Conservation (phyloP, 1,140 invertebrate genomes). For the Drosophila gunungcola region DNA sequence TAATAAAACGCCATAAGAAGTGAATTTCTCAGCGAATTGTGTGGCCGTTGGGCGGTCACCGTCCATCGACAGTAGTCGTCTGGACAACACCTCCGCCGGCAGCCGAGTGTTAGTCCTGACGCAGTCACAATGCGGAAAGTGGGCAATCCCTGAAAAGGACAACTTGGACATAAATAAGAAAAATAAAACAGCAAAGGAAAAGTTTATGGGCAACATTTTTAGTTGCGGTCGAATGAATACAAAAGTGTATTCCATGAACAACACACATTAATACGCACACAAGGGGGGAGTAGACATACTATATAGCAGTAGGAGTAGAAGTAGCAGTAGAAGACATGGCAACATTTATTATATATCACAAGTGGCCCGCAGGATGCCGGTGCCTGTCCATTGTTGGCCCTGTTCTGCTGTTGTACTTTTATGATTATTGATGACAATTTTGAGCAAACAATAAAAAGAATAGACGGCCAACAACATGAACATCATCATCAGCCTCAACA, state of each 20-base stretch:
- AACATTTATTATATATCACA: constrained; percentile 78
- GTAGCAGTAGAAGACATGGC: constrained; percentile 40
- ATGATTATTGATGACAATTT: constrained; percentile 83
- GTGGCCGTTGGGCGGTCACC: constrained; percentile 36
- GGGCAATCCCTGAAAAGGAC: constrained; percentile 31
- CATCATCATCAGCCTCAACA: constrained; percentile 28
- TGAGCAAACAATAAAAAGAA: constrained; percentile 78
- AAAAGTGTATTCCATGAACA: constrained; percentile 78
- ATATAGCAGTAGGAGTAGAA: constrained; percentile 8
- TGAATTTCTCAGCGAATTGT: constrained; percentile 60
- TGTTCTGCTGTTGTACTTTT: constrained; percentile 59
- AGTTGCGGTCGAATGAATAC: constrained; percentile 80
- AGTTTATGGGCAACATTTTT: constrained; percentile 80
- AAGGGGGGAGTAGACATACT: background rate
- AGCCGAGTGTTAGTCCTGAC: constrained; percentile 65
- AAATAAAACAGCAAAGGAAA: constrained; percentile 60
- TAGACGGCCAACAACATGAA: constrained; percentile 37
- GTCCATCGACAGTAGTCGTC: constrained; percentile 54
- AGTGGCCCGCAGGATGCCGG: constrained; percentile 60
- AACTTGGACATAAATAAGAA: constrained; percentile 69
- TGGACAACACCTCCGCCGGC: constrained; percentile 50
- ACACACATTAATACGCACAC: constrained; percentile 58
- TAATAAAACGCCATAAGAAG: constrained; percentile 74
- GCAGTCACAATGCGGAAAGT: constrained; percentile 23
- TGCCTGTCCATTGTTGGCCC: constrained; percentile 59